Percentiles rank a stretch among this genome's conserved stretches.
Evolutionary conservation across 2,888 invertebrate genomes (phyloP).

Genomic region (Tetrapedia diversipes): DNA sequence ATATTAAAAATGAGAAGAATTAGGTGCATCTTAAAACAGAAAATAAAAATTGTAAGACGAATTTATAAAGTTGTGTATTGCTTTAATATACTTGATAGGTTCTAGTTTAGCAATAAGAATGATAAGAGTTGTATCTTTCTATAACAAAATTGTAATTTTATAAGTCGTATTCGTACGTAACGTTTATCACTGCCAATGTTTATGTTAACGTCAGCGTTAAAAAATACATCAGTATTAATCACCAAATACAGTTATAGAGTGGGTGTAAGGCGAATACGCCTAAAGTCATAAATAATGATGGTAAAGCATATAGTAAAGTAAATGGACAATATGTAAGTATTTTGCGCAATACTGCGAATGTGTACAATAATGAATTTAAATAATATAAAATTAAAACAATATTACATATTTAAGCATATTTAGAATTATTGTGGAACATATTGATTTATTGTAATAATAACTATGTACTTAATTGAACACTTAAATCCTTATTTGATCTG

Average conservation of each 20-base stretch:
- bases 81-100: neutral
- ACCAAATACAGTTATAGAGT: constrained; percentile 41
- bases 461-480: neutral
- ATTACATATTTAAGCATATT: neutral
- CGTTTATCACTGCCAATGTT: constrained; percentile 7
- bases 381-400: neutral
- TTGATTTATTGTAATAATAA: neutral
- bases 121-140: neutral
- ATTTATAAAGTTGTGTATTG: neutral
- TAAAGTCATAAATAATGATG: constrained; percentile 42
- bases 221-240: constrained; percentile 53
- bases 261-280: constrained; percentile 56
- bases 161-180: too few species aligned
- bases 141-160: neutral
- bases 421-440: too few species aligned
- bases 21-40: constrained; percentile 9
- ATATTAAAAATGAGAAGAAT: constrained; percentile 14
- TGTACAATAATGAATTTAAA: neutral
- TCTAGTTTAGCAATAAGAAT: neutral
- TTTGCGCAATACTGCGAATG: constrained; percentile 1
- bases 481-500: neutral
- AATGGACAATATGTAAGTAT: constrained; percentile 25
- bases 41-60: neutral
- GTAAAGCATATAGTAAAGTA: constrained; percentile 18
- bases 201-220: constrained; percentile 28